phyloP scores from a whole-genome alignment of 1,140 invertebrate species.

The Phymorhynchus buccinoides region DNA sequence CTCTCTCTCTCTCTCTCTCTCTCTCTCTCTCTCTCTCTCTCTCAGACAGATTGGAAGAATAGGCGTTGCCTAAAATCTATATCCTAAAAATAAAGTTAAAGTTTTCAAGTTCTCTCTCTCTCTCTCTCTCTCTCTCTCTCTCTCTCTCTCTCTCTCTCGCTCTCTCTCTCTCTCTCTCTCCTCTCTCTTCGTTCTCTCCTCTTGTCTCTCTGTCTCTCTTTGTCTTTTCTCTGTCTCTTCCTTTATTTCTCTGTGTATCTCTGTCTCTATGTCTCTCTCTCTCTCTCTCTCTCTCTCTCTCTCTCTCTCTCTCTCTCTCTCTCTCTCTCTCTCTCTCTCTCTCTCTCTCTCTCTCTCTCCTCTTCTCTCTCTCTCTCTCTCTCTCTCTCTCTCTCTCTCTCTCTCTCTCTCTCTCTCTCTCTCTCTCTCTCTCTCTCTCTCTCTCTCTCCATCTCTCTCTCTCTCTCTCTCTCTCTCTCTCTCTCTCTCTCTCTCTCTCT shows the following conservation, averaged over 20 bases:
- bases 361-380: neutral
- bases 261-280: neutral
- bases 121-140: no score
- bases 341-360: no score
- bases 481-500: slow-evolving; percentile 3
- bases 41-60: no score
- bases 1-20: no score
- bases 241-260: neutral
- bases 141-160: no score
- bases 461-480: neutral
- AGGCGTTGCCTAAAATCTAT: no score
- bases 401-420: slow-evolving; percentile 20
- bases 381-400: neutral
- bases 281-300: neutral
- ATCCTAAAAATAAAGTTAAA: no score
- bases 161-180: no score
- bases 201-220: no score
- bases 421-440: neutral
- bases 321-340: neutral
- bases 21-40: no score
- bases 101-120: no score
- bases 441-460: neutral
- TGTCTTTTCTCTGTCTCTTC: neutral
- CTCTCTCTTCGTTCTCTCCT: no score
- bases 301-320: slow-evolving; percentile 17